Evolutionary conservation across 2,888 invertebrate genomes (phyloP).

Genomic region (Dynastes hyllus): DNA sequence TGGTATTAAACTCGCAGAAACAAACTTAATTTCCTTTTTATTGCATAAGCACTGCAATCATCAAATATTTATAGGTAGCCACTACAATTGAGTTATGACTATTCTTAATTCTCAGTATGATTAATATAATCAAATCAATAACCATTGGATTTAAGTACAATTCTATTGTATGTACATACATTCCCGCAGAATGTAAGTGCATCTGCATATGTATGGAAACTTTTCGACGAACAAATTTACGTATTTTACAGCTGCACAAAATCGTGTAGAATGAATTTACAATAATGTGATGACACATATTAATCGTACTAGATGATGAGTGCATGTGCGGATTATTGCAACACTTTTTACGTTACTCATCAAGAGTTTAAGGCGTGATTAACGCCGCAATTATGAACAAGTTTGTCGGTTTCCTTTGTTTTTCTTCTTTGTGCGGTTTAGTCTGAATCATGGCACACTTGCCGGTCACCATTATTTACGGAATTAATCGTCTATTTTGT

Average conservation of each 20-base stretch:
- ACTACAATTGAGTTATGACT: no score
- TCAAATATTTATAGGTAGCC: no score
- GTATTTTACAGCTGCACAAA: constrained; percentile 23
- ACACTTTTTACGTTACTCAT: constrained; percentile 29
- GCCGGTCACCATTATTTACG: constrained; percentile 3
- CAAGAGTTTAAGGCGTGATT: constrained; percentile 19
- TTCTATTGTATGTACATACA: no score
- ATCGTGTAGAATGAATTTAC: constrained; percentile 3
- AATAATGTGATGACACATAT: constrained; percentile 33
- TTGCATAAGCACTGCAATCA: no score
- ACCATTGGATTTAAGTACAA: no score
- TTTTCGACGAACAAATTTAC: neutral
- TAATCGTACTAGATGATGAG: constrained; percentile 17
- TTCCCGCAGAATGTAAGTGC: no score
- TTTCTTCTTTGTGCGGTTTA: constrained; percentile 14
- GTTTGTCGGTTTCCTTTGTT: constrained; percentile 17
- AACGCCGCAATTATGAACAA: constrained; percentile 24
- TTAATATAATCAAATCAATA: no score
- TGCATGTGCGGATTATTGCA: constrained; percentile 38
- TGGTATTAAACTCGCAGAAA: no score
- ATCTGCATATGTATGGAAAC: no score
- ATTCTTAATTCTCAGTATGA: no score
- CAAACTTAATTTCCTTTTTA: no score
- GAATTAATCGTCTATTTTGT: constrained; percentile 4
- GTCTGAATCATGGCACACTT: constrained; percentile 6